Evolutionary conservation across 2,888 invertebrate genomes (phyloP).

Genomic region (Mythimna loreyi): DNA sequence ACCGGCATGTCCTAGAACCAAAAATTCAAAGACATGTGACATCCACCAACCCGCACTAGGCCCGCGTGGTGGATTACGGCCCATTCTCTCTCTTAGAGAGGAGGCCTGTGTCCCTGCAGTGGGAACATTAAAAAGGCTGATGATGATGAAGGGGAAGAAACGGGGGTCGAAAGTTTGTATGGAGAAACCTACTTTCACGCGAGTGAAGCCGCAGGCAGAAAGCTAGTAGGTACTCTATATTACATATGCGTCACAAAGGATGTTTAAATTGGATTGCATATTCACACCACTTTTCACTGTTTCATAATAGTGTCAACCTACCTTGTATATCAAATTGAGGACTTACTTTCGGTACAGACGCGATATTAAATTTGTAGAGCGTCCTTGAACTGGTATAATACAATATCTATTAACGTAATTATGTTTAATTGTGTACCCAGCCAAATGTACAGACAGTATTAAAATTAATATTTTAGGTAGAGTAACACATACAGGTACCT

Average conservation of each 20-base stretch:
- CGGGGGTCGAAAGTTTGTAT: too few relatives aligned
- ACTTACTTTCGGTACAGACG: background rate
- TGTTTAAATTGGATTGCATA: background rate
- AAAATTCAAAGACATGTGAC: too few relatives aligned
- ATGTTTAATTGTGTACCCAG: slow-evolving; percentile 7
- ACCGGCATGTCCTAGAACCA: too few relatives aligned
- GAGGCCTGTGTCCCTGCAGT: too few relatives aligned
- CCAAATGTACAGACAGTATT: slow-evolving; percentile 16
- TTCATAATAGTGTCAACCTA: background rate
- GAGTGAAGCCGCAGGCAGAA: too few relatives aligned
- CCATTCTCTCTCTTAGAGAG: too few relatives aligned
- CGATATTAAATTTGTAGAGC: slow-evolving; percentile 2
- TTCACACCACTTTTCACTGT: background rate
- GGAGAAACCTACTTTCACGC: too few relatives aligned
- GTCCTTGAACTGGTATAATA: background rate
- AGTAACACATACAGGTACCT: background rate
- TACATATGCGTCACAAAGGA: background rate
- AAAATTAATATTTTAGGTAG: slow-evolving; percentile 17
- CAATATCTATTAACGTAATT: slow-evolving; percentile 9
- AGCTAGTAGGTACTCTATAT: too few relatives aligned
- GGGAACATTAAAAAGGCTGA: too few relatives aligned
- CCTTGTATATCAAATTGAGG: background rate
- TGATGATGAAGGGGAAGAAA: too few relatives aligned
- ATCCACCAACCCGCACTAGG: too few relatives aligned
- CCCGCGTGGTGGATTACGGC: too few relatives aligned